Base-by-base conservation (phyloP, 2,797 vertebrate species). In the Phaenicophaeus curvirostris region DNA sequence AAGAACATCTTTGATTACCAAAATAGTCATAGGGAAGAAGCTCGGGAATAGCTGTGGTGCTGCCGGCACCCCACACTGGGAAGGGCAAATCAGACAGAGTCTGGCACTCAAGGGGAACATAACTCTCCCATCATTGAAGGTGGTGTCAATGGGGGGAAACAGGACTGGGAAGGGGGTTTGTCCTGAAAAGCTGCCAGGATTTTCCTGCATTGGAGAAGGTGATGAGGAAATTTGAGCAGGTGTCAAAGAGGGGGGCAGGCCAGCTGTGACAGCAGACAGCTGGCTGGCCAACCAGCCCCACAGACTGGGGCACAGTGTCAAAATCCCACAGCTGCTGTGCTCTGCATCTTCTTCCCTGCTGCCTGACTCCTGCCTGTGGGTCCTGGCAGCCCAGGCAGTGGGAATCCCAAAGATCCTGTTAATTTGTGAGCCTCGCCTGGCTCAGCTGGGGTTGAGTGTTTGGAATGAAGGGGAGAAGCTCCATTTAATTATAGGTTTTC, bases 321-420 rank as follows among this genome's bases (percentile, higher is more conserved):
- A 37, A 33, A 51, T 48, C n/a, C 15, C 9, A 2, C 0, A 1
- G 33, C 9, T 0, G 0, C 33, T 2, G 1, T 0, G 2, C 42
- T 81, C 42, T 1, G 0, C 1, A 0, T 30, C 46, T 37, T 63
- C 68, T 31, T 69, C n/a, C 41, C 15, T 2, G 2, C 62, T 63
- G 63, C 63, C 67, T 1, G 1, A 0, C 44, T 86, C 61, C 72
- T 75, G 63, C 61, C 39, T 53, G 31, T 2, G 1, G 61, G 54
- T 91, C 50, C 65, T 67, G 65, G n/a, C 68, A 90, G 61, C 57
- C 57, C 0, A 0, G 59, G 59, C 59, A 41, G 4, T 0, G 35
- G 57, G 58, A 68, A 68, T 90, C 93, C 62, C 81, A 20, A 44
- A 86, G 42, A 13, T 74, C 44, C 20, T 28, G 20, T 35, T 35